Evolutionary conservation across 2,888 invertebrate species (phyloP).

Genomic region (Drosophila anomalata): DNA sequence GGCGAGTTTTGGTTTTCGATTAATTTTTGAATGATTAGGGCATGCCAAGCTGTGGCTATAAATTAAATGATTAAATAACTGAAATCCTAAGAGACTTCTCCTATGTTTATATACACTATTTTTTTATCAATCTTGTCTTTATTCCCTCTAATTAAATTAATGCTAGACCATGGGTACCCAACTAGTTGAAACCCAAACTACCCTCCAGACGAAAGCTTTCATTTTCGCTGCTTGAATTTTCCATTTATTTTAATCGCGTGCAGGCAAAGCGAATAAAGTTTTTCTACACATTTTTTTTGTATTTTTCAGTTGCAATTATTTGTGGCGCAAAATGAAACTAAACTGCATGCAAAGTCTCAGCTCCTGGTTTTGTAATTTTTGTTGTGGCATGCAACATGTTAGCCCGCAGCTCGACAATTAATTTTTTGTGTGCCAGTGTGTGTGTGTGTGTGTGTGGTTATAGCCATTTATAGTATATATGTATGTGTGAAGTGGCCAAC

Average conservation of each 20-base stretch:
- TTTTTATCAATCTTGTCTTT: not conserved
- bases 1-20: slow-evolving; percentile 5
- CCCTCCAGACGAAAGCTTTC: slow-evolving; percentile 9
- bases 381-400: slow-evolving; percentile 68
- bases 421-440: slow-evolving; percentile 25
- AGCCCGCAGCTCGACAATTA: slow-evolving; percentile 47
- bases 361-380: slow-evolving; percentile 23
- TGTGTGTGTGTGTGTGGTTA: slow-evolving; percentile 2
- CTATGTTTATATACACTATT: not conserved
- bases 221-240: slow-evolving; percentile 27
- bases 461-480: not conserved
- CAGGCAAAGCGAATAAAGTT: slow-evolving; percentile 23
- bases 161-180: not conserved
- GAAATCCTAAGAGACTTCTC: not conserved
- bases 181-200: not conserved
- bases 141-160: not conserved
- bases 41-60: not conserved
- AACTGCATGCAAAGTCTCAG: slow-evolving; percentile 51
- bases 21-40: not conserved
- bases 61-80: not conserved
- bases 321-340: slow-evolving; percentile 53
- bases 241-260: slow-evolving; percentile 54
- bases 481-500: slow-evolving; percentile 51
- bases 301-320: slow-evolving; percentile 62
- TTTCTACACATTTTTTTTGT: slow-evolving; percentile 18